Percentiles rank a stretch among this genome's conserved stretches.
Evolutionary conservation across 2,113 vertebrate species (phyloP).

Genomic region (Peromyscus maniculatus): DNA sequence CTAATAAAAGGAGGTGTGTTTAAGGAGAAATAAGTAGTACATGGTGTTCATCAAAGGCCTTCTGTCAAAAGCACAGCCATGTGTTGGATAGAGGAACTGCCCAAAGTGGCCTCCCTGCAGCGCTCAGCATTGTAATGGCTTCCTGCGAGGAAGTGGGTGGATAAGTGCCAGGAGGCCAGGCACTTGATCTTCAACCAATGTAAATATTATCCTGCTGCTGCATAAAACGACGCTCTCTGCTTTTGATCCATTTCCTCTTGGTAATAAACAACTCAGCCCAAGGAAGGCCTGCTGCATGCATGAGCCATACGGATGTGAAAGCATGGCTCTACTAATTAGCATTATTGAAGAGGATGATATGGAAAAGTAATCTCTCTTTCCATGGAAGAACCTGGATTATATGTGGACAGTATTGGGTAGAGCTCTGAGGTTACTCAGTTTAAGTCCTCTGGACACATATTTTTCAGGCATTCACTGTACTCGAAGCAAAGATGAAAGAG

Average conservation of each 20-base stretch:
- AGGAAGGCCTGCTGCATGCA: neutral
- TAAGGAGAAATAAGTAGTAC: neutral
- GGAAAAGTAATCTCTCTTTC: neutral
- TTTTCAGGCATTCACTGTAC: neutral
- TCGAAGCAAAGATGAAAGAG: neutral
- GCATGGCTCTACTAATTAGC: neutral
- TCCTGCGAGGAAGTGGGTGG: neutral
- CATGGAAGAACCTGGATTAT: neutral
- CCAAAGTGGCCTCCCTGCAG: neutral
- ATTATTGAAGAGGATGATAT: neutral
- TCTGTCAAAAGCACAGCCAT: neutral
- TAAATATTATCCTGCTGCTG: neutral
- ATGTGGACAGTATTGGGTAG: no score
- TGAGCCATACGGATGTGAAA: neutral
- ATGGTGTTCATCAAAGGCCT: neutral
- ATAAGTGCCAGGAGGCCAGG: fast-evolving
- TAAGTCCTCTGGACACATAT: neutral
- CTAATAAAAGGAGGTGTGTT: neutral
- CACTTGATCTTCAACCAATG: slow-evolving; percentile 21
- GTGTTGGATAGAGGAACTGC: neutral
- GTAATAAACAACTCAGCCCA: neutral
- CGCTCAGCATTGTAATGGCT: neutral
- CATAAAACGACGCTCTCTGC: neutral
- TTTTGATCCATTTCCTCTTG: slow-evolving; percentile 28
- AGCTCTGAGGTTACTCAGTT: neutral